phyloP scores from a whole-genome alignment of 2,888 invertebrate genomes.

The Gandaritis pyraliata region DNA sequence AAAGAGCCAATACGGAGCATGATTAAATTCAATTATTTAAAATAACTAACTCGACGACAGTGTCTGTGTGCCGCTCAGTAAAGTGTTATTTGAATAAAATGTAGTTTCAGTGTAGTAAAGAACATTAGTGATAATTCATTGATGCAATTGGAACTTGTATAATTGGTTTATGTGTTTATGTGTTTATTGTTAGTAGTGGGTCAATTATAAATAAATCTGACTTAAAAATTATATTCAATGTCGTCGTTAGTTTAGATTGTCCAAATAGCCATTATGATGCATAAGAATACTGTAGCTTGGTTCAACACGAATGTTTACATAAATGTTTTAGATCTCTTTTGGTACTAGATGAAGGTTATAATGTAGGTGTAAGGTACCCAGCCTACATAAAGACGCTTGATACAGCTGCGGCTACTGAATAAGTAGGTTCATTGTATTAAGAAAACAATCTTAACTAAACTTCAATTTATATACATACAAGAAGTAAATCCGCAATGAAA shows the following conservation, averaged over 20 bases:
- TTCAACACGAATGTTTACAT: constrained; percentile 20
- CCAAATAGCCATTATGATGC: constrained; percentile 10
- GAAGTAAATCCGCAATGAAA: constrained; percentile 13
- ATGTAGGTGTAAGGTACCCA: background rate
- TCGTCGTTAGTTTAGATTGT: constrained; percentile 13
- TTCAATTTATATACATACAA: constrained; percentile 1
- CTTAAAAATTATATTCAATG: constrained; percentile 12
- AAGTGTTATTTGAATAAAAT: constrained; percentile 9
- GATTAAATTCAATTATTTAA: background rate
- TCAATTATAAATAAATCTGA: constrained; percentile 12
- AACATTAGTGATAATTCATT: constrained; percentile 22
- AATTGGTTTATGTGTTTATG: constrained; percentile 22
- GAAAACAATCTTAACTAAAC: constrained; percentile 1
- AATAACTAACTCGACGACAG: background rate
- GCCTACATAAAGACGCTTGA: background rate
- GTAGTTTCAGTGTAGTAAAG: constrained; percentile 26
- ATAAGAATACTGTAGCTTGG: constrained; percentile 24
- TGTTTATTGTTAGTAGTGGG: constrained; percentile 13
- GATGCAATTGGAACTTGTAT: constrained; percentile 19
- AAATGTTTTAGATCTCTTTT: constrained; percentile 17
- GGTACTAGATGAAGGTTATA: constrained; percentile 19
- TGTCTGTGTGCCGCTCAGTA: background rate
- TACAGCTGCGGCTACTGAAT: background rate
- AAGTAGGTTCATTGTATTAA: background rate
- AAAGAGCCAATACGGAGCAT: background rate